Percentiles rank a stretch among this genome's conserved stretches.
These are phyloP conservation scores for Sciaenops ocellatus DNA, from an alignment of 2,797 vertebrate genomes.

Conservation along the genomic window DNA sequence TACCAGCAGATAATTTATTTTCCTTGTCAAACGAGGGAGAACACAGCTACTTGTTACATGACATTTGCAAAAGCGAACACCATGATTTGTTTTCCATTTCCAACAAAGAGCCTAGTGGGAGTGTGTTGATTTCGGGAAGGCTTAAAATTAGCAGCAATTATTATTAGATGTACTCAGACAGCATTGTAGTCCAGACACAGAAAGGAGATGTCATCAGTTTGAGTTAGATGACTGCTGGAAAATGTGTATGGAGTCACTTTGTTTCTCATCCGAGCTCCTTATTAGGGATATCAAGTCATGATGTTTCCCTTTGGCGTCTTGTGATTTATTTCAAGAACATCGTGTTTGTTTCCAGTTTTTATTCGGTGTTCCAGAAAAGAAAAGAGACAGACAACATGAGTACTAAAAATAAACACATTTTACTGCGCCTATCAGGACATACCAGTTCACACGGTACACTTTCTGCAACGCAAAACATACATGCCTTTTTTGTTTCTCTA, in stretches of 20 bases:
- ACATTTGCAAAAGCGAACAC: neutral
- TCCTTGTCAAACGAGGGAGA: neutral
- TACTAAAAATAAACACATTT: constrained; percentile 76
- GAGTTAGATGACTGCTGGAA: neutral
- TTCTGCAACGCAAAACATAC: constrained; percentile 52
- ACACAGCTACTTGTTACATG: neutral
- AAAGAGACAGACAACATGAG: constrained; percentile 1
- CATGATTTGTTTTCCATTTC: constrained; percentile 18
- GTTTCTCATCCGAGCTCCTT: neutral
- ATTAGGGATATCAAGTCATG: neutral
- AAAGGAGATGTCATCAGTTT: constrained; percentile 6
- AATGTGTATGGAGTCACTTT: neutral
- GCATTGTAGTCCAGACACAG: neutral
- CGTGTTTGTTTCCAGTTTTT: neutral
- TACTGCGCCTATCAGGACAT: constrained; percentile 73
- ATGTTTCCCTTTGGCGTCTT: neutral
- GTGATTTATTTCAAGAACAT: neutral
- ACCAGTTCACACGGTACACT: constrained; percentile 45
- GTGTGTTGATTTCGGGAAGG: constrained; percentile 14
- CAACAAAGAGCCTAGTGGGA: constrained; percentile 8
- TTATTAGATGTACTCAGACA: constrained; percentile 15
- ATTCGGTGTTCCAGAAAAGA: neutral
- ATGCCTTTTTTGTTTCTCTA: constrained; percentile 45
- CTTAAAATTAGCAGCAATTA: constrained; percentile 25
- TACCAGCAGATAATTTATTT: neutral